Base-by-base conservation (phyloP, 2,113 vertebrate genomes). In the Xyliphius kryptos region DNA sequence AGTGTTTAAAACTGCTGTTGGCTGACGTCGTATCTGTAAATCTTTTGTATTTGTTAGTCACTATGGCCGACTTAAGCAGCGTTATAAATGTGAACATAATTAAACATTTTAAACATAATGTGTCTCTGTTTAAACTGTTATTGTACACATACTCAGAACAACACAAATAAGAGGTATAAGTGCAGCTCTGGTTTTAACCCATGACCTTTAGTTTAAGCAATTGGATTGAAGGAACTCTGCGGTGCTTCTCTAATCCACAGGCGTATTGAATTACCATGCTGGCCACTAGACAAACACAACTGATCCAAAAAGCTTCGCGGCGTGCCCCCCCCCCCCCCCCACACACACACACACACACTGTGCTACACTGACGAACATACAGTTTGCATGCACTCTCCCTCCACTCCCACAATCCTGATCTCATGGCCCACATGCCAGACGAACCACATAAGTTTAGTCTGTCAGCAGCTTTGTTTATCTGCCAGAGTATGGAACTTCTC, bases 381-480 rank as follows among this genome's bases (percentile, higher is more conserved):
- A 60, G 20, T 51, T 51, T n/a, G 4, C 49, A 26, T 10, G 9
- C 48, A 62, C 19, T 37, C 17, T 22, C 13, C 14, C 6, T 61
- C 17, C 7, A 52, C 48, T 13, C 2, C 22, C 43, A 20, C 32
- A 26, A 11, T 61, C 58, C 48, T 43, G 41, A 44, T 51, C 58
- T 50, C 9, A 15, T 12, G 12, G 51, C 54, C 41, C 48, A 66
- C 56, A 68, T 55, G 10, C 59, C 62, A 56, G 52, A 67, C 63
- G 47, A 41, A 32, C 40, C 57, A 12, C 49, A 53, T 44, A 44
- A 61, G 26, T 56, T 69, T 56, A 61, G 50, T 76, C 63, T 66
- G 62, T 58, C 46, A 69, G 57, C 17, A 40, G 16, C 1, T 71
- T 63, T 63, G 74, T 68, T 66, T 76, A 58, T 63, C 53, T 15